A percentile compares a stretch with the other conserved stretches of the same genome.
Conservation (phyloP, 2,888 invertebrate species). For the Papilio protenor region DNA sequence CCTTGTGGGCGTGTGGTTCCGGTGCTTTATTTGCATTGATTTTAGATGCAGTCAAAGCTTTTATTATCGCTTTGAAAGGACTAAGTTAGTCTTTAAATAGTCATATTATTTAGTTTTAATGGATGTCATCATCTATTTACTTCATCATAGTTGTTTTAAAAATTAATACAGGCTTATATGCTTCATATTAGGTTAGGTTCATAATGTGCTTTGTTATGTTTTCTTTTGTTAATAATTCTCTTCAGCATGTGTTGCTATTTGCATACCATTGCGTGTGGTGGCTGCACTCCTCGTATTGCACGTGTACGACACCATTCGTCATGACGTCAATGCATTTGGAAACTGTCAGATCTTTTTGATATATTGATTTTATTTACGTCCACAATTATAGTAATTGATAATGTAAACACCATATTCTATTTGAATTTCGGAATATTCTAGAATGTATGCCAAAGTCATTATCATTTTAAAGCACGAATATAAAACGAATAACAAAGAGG, state of each 20-base stretch:
- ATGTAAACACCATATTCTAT: neutral
- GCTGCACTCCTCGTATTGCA: slow-evolving; percentile 46
- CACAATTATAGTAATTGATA: neutral
- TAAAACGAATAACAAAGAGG: neutral
- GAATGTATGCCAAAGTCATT: neutral
- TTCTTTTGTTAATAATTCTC: slow-evolving; percentile 7
- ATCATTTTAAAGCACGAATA: neutral
- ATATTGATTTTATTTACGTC: slow-evolving; percentile 32
- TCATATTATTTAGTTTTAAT: neutral
- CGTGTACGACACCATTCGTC: slow-evolving; percentile 4
- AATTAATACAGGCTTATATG: neutral
- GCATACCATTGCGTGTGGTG: slow-evolving; percentile 52
- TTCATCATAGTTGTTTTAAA: neutral
- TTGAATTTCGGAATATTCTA: neutral
- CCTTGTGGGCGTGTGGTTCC: slow-evolving; percentile 24
- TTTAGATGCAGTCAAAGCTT: neutral
- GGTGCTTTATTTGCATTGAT: slow-evolving; percentile 33
- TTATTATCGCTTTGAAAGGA: neutral
- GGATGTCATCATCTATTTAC: neutral
- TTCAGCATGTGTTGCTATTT: slow-evolving; percentile 47
- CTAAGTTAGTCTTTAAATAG: neutral
- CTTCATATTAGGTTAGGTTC: neutral
- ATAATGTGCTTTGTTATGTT: neutral
- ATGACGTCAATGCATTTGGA: slow-evolving; percentile 14
- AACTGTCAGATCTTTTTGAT: slow-evolving; percentile 6